These are phyloP conservation scores for Phylloscopus whistleri DNA, from an alignment of 2,113 vertebrate species.

Conservation along the genomic window DNA sequence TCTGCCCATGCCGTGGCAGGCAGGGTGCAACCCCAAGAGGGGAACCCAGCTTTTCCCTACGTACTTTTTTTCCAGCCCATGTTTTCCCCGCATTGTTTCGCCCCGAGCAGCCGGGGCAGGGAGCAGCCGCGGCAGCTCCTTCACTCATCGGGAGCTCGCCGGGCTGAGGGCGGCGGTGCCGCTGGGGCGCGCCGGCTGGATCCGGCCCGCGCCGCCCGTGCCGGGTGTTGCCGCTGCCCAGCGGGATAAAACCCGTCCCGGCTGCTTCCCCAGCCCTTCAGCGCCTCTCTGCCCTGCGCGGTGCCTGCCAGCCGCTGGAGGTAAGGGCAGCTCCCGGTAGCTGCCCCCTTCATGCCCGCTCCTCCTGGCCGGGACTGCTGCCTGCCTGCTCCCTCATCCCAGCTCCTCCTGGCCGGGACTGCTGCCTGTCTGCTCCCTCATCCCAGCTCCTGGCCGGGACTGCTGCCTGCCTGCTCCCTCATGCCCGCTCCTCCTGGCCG, in stretches of 20 bases:
- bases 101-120: accelerated
- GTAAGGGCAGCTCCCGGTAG: background rate
- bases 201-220: background rate
- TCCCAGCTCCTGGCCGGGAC: background rate
- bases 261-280: accelerated
- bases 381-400: no score
- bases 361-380: no score
- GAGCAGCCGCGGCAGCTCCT: accelerated
- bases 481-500: no score
- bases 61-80: accelerated
- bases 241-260: background rate
- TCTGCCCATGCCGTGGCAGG: accelerated
- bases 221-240: background rate
- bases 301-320: background rate
- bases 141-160: accelerated
- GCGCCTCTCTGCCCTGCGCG: no score
- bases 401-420: background rate
- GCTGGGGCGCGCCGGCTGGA: accelerated
- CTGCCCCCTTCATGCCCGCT: no score
- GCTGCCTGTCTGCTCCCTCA: background rate
- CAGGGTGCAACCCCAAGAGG: accelerated
- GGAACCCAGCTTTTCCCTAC: accelerated
- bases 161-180: background rate
- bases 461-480: background rate
- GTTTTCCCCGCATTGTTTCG: accelerated